Percentiles rank a stretch among this genome's conserved stretches.
phyloP scores from a whole-genome alignment of 2,888 invertebrate genomes.

The Xylocampa areola region DNA sequence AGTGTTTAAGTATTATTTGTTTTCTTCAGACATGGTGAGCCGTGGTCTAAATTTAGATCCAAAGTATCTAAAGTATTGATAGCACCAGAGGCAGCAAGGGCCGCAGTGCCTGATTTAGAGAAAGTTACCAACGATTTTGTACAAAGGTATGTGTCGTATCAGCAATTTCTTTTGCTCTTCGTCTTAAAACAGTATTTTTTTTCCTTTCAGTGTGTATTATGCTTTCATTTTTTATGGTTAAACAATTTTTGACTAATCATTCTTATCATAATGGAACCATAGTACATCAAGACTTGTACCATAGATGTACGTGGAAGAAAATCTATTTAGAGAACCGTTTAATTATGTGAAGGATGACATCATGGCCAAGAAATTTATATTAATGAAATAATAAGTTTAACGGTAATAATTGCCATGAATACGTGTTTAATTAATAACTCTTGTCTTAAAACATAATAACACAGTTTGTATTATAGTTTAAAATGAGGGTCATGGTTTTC shows the following conservation, averaged over 20 bases:
- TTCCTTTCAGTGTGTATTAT: conserved; percentile 30
- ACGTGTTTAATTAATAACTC: background rate
- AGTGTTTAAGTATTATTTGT: conserved; percentile 20
- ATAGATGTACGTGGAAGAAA: conserved; percentile 24
- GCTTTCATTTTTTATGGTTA: conserved; percentile 33
- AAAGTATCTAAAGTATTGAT: conserved; percentile 95
- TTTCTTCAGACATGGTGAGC: conserved; percentile 93
- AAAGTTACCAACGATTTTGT: conserved; percentile 94
- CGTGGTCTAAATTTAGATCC: conserved; percentile 95
- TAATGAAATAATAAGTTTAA: no score
- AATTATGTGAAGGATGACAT: no score
- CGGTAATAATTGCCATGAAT: background rate
- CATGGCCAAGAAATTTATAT: no score
- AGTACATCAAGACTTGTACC: conserved; percentile 18
- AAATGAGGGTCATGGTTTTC: conserved; percentile 7
- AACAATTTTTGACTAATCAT: conserved; percentile 44
- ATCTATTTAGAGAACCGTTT: conserved; percentile 17
- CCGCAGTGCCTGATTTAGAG: conserved; percentile 93
- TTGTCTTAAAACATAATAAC: background rate
- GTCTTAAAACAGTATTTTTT: conserved; percentile 26
- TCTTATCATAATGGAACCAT: conserved; percentile 37
- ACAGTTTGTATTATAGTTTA: conserved; percentile 3
- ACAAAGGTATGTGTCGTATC: conserved; percentile 83
- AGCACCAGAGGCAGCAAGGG: conserved; percentile 94
- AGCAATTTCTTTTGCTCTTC: conserved; percentile 15